Percentiles rank a stretch among this genome's conserved stretches.
phyloP scores from a whole-genome alignment of 2,113 vertebrate genomes.

The Antigone vipio region DNA sequence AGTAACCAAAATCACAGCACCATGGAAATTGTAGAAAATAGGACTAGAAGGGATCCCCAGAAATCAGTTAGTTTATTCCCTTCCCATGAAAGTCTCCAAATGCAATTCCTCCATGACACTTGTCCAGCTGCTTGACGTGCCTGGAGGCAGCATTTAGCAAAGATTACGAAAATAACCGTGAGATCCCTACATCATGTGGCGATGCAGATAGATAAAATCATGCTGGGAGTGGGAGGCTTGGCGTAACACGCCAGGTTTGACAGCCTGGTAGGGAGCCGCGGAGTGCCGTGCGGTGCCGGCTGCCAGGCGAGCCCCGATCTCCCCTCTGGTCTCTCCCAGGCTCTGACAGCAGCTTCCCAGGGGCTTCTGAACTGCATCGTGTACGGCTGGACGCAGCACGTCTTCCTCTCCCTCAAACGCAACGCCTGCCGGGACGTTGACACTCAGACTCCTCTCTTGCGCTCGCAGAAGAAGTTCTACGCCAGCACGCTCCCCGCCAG shows the following conservation, averaged over 20 bases:
- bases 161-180: not conserved
- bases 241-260: rapidly evolving
- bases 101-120: not conserved
- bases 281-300: not conserved
- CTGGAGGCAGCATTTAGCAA: not conserved
- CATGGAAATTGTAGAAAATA: not conserved
- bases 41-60: not conserved
- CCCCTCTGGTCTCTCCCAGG: conserved; percentile 69
- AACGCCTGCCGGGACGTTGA: conserved; percentile 72
- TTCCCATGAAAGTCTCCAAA: not conserved
- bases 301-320: not conserved
- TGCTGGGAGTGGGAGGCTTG: not conserved
- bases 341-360: conserved; percentile 86
- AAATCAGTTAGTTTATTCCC: not conserved
- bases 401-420: conserved; percentile 71
- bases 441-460: conserved; percentile 89
- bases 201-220: not conserved
- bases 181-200: rapidly evolving
- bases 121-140: not conserved
- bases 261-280: not conserved
- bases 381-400: conserved; percentile 84
- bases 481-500: conserved; percentile 33
- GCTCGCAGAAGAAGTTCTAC: conserved; percentile 83
- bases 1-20: not conserved
- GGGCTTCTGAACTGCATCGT: conserved; percentile 88